Percentiles rank a stretch among this genome's conserved stretches.
Evolutionary conservation across 1,140 invertebrate species (phyloP).

Genomic region (Drosophila parvula): DNA sequence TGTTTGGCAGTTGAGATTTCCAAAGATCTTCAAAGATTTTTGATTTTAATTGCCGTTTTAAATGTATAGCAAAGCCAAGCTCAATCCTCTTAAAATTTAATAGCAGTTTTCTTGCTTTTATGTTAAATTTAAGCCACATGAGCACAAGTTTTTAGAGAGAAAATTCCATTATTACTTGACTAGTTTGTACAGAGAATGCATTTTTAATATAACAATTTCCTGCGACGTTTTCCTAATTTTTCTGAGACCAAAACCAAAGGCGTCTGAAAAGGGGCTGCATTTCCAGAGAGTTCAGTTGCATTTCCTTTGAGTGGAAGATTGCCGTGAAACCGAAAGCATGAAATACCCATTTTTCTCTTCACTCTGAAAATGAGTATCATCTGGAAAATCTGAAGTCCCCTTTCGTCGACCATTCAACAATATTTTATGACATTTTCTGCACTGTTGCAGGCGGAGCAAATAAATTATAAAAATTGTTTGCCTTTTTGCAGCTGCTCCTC

Average conservation of each 20-base stretch:
- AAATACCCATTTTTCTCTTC: not conserved
- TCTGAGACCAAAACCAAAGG: not conserved
- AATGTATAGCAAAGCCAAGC: not conserved
- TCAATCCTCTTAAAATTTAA: not conserved
- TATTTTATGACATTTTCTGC: slow-evolving; percentile 33
- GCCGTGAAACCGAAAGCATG: not conserved
- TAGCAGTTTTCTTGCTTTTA: too few species aligned
- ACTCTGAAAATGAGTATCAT: slow-evolving; percentile 12
- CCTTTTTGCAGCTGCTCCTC: slow-evolving; percentile 44
- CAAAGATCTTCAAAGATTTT: not conserved
- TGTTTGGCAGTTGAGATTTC: not conserved
- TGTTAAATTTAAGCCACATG: not conserved
- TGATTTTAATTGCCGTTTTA: not conserved
- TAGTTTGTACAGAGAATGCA: slow-evolving; percentile 43
- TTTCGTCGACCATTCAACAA: not conserved
- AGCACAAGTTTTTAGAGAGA: not conserved
- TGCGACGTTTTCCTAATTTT: not conserved
- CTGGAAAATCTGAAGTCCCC: slow-evolving; percentile 9
- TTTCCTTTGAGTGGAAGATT: slow-evolving; percentile 10
- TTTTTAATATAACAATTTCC: slow-evolving; percentile 62
- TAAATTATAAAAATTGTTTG: slow-evolving; percentile 57
- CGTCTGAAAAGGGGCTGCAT: not conserved
- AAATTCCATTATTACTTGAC: slow-evolving; percentile 32
- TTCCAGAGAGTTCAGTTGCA: slow-evolving; percentile 4
- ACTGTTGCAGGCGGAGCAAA: slow-evolving; percentile 53